Evolutionary conservation across 2,113 vertebrate genomes (phyloP), one percentile per base, ranked within the genome.

Genomic region (Melanocharis versteri): DNA sequence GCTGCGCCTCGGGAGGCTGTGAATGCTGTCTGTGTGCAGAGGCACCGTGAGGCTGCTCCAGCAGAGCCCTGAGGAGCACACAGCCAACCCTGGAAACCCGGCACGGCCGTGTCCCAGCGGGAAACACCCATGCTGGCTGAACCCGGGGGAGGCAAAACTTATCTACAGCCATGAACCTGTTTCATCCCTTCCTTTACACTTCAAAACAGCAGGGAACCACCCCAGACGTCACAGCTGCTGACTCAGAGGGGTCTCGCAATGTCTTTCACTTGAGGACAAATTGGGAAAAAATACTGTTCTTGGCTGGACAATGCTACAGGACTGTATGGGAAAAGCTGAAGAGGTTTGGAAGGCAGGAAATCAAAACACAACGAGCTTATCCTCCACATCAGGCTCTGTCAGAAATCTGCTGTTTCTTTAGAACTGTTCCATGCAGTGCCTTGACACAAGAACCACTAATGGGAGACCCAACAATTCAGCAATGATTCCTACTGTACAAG

Each of bases 371-470:
- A 83, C 0, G 1, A 83, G 27, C 26, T 80, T 44, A 72, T 62
- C 27, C 79, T 94, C 75, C 64, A 83, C 57, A 60, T 71, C 3
- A 56, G 37, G 48, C 89, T 90, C 93, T 93, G 83, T 94, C 95
- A 97, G 94, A 95, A 92, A 96, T 94, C 94, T 96, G 95, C 95
- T 96, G 96, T 94, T 96, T 83, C 77, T 91, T 81, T 87, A 81
- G 22, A 69, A 47, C 57, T 84, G 72, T 44, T 64, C n/a, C 53
- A 84, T 70, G 48, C 24, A 5, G 57, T 83, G 61, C 57, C 72
- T 84, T 45, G 77, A 90, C 76, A 91, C 9, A 1, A 50, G 42
- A 47, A 80, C n/a, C 58, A 64, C 48, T 65, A 56, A 68, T 68
- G 68, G 71, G 56, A 95, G 40, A 80, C 10, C 57, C 3, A 12